Conservation (phyloP, 2,888 invertebrate genomes). For the Microctonus hyperodae region DNA sequence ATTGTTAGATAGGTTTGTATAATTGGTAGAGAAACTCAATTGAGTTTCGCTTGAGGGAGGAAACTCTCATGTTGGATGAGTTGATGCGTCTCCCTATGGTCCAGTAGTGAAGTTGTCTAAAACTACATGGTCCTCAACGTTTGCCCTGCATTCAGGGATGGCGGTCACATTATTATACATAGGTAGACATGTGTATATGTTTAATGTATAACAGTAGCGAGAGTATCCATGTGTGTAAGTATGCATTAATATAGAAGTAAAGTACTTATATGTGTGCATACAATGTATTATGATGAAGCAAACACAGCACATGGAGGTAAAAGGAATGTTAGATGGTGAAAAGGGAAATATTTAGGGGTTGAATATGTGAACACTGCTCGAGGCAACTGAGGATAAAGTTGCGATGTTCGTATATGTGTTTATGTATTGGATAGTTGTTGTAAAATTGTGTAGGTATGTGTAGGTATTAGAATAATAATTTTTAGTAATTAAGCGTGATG, state of each 20-base stretch:
- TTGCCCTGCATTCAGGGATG: slow-evolving; percentile 12
- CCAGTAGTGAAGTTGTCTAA: slow-evolving; percentile 27
- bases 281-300: neutral
- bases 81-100: slow-evolving; percentile 37
- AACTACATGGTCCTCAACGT: slow-evolving; percentile 11
- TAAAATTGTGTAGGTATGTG: neutral
- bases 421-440: too few relatives aligned
- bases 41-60: slow-evolving; percentile 33
- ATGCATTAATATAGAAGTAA: too few relatives aligned
- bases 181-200: too few relatives aligned
- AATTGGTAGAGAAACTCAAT: slow-evolving; percentile 48
- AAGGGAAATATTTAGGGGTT: neutral
- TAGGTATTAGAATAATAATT: too few relatives aligned
- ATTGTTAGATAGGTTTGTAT: slow-evolving; percentile 32
- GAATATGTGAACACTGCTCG: neutral
- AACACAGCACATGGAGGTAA: neutral
- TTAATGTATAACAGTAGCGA: neutral
- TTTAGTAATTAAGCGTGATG: neutral
- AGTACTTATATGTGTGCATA: neutral
- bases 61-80: slow-evolving; percentile 32
- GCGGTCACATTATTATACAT: slow-evolving; percentile 11
- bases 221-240: too few relatives aligned
- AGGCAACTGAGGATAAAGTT: neutral
- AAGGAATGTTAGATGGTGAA: neutral
- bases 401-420: too few relatives aligned